Conservation (phyloP, 2,888 invertebrate species). For the Lepetodrilus schrolli region DNA sequence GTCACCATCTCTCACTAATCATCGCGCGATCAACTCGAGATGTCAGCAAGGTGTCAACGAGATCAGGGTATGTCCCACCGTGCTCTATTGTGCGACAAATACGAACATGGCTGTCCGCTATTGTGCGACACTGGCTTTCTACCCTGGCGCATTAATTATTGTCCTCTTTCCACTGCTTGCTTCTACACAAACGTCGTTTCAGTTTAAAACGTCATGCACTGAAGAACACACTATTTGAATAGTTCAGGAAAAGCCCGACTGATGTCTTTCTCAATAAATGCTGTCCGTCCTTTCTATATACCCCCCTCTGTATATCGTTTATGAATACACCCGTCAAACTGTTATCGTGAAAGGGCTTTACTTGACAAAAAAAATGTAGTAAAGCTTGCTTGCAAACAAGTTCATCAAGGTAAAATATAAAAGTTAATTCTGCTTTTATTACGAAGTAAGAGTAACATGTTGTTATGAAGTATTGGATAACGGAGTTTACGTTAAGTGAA, state of each 20-base stretch:
- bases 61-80: constrained; percentile 5
- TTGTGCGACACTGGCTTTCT: not conserved
- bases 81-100: not conserved
- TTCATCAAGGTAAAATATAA: constrained; percentile 15
- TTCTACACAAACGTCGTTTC: not conserved
- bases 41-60: constrained; percentile 16
- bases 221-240: not conserved
- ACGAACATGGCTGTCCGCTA: not conserved
- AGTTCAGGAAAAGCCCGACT: not conserved
- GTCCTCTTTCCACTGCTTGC: not conserved
- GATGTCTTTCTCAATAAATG: constrained; percentile 20
- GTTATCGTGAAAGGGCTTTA: not conserved
- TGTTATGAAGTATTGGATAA: too few species aligned
- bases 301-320: not conserved
- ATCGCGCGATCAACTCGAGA: constrained; percentile 23
- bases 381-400: not conserved
- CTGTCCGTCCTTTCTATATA: not conserved
- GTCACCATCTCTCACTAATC: constrained; percentile 17
- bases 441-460: not conserved
- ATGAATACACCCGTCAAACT: not conserved
- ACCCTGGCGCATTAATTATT: not conserved
- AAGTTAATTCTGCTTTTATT: constrained; percentile 4
- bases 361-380: not conserved
- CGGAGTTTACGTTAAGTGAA: too few species aligned
- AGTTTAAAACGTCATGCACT: not conserved